Evolutionary conservation across 2,797 vertebrate species (phyloP), one percentile per base, ranked within the genome.

Genomic region (Ctenopoma kingsleyae): DNA sequence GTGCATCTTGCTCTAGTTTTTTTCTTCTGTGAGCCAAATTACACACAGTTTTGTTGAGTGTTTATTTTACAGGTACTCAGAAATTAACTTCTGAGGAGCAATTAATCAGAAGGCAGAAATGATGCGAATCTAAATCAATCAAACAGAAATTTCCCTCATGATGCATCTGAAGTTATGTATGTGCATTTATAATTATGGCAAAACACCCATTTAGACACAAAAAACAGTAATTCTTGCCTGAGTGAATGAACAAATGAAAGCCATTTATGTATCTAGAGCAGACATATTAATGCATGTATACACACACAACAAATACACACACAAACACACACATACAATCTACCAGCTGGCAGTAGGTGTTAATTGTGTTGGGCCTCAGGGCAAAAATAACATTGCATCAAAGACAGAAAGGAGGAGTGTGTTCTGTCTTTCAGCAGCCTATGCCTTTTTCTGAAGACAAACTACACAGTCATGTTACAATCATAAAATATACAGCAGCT

Each of bases 331-430:
- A 67, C 72, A 65, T 65, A 69, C 25, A 61, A 8, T 36, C 61
- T 70, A 81, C 56, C 75, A 88, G 78, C 86, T 88, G 82, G 80
- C 89, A 85, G 78, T 81, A 81, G 84, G 88, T 91, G 92, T 87
- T 93, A 93, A 93, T 91, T 92, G 92, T 85, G 76, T 82, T 83
- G 90, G 87, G 89, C 92, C 88, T 85, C 68, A 61, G 90, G 91
- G 90, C 78, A 85, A 86, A 89, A 87, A 87, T 79, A 89, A 89
- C 86, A 91, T 76, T 75, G 78, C 83, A 72, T 74, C 81, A 83
- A 82, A 87, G 78, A 85, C 66, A 62, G 57, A 74, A 61, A 75
- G 76, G 78, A 20, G 46, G 61, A 43, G 40, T 77, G 65, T 72
- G 66, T 80, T 85, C 36, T 55, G 61, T 82, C 66, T 84, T 67